These are phyloP conservation scores for Griposia aprilina DNA, from an alignment of 2,888 invertebrate species.

Conservation along the genomic window DNA sequence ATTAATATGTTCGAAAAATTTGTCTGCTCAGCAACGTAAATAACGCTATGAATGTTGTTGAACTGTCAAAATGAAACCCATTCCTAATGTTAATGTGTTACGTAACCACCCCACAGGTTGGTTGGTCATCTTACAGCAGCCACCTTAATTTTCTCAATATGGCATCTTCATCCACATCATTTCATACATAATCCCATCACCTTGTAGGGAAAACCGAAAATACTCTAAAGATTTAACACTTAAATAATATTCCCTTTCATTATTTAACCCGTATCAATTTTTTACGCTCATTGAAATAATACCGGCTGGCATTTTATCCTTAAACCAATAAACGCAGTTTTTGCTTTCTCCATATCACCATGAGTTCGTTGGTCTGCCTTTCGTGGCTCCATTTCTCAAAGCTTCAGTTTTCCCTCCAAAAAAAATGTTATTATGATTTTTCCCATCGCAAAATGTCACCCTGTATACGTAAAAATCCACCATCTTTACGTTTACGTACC, in stretches of 20 bases:
- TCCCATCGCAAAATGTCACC: not conserved
- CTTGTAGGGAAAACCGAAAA: not conserved
- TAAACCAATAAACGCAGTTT: not conserved
- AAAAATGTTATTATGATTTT: too few species aligned
- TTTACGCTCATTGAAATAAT: not conserved
- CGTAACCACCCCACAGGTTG: too few species aligned
- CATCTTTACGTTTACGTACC: not conserved
- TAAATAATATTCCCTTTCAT: not conserved
- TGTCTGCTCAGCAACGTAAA: too few species aligned
- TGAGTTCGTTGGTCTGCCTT: not conserved
- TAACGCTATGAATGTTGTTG: too few species aligned
- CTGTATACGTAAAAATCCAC: not conserved
- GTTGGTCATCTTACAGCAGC: not conserved
- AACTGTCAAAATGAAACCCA: too few species aligned
- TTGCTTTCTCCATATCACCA: not conserved
- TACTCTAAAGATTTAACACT: not conserved
- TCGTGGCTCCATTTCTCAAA: not conserved
- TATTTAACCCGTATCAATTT: not conserved
- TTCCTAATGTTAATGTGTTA: too few species aligned
- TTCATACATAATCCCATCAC: not conserved
- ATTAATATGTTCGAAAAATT: too few species aligned
- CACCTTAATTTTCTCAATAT: not conserved
- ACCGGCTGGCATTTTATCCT: not conserved
- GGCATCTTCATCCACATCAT: not conserved
- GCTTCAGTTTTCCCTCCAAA: not conserved